Conservation (phyloP, 1,140 invertebrate genomes). For the Atta cephalotes region DNA sequence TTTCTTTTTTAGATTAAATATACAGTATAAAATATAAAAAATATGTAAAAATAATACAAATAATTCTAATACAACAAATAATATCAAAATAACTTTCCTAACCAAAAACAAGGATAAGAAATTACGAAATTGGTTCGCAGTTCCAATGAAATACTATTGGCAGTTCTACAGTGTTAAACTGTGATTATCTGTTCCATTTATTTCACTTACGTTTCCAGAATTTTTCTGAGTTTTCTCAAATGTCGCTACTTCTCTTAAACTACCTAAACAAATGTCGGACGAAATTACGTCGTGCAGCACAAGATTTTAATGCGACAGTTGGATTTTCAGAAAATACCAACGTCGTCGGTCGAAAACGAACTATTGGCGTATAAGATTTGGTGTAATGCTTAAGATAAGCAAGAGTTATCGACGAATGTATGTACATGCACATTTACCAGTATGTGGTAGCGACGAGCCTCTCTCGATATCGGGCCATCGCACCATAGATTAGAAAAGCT, state of each 20-base stretch:
- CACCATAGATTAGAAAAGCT: constrained; percentile 59
- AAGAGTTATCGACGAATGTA: constrained; percentile 57
- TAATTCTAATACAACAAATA: no score
- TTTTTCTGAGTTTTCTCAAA: neutral
- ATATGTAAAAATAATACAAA: no score
- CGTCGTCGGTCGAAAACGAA: constrained; percentile 14
- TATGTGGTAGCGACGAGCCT: constrained; percentile 33
- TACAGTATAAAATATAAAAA: no score
- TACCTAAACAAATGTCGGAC: constrained; percentile 4
- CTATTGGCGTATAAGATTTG: constrained; percentile 2
- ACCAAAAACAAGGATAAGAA: no score
- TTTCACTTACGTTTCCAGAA: neutral
- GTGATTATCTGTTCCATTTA: neutral
- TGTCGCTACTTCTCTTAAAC: neutral
- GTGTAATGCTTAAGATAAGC: constrained; percentile 58
- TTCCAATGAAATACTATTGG: no score
- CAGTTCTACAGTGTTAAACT: neutral
- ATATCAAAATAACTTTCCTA: no score
- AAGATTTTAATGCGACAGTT: constrained; percentile 20
- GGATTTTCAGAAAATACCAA: constrained; percentile 24
- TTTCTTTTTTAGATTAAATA: no score
- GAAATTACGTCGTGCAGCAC: neutral
- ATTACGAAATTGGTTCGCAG: no score
- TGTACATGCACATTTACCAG: no score
- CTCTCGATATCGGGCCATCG: constrained; percentile 47